These are phyloP conservation scores for Hylia prasina DNA, from an alignment of 2,113 vertebrate species.

Conservation along the genomic window DNA sequence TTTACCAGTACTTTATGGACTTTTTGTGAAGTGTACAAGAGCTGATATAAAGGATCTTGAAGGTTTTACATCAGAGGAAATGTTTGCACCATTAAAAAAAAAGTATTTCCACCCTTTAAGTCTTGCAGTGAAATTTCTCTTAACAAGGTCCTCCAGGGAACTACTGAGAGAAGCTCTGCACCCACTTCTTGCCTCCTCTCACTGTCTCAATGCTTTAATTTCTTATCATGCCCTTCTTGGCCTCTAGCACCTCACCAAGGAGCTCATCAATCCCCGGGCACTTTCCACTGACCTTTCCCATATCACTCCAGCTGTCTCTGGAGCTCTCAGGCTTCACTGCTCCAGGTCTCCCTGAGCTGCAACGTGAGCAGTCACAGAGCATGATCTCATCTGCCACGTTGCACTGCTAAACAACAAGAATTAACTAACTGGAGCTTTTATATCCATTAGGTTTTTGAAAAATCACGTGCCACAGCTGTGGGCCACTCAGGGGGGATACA, in stretches of 20 bases:
- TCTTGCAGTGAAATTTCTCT: neutral
- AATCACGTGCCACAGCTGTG: neutral
- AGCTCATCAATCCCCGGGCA: neutral
- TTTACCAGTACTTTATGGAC: neutral
- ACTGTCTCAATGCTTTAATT: neutral
- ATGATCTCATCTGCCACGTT: neutral
- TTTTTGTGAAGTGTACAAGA: neutral
- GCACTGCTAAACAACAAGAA: neutral
- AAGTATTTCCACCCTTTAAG: neutral
- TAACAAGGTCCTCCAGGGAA: neutral
- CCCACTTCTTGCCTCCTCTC: neutral
- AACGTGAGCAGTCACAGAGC: neutral
- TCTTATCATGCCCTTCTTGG: neutral
- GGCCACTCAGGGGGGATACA: neutral
- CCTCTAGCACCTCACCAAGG: neutral
- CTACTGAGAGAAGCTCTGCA: neutral
- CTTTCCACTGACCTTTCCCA: conserved; percentile 8
- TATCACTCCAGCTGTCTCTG: neutral
- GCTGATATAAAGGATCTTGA: neutral
- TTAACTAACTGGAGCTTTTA: neutral
- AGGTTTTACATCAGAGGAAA: neutral
- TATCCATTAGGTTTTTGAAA: neutral
- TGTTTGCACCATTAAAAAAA: neutral
- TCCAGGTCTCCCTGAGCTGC: neutral
- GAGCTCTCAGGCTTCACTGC: conserved; percentile 33